Evolutionary conservation across 2,113 vertebrate genomes (phyloP), one percentile per base, ranked within the genome.

Genomic region (Nestor notabilis): DNA sequence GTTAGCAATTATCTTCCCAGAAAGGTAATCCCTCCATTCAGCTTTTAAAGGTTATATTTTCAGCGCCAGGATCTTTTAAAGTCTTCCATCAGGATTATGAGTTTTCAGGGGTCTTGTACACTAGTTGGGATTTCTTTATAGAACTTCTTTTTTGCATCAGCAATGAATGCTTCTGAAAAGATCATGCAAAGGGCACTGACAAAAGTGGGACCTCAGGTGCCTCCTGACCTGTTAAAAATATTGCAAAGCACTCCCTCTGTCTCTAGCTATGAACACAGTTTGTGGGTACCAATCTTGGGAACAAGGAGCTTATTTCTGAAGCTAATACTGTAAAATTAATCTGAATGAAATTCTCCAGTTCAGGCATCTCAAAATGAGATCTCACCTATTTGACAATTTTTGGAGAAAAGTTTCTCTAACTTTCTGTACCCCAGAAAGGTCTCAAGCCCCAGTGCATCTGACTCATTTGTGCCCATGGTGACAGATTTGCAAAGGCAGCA

Each of bases 391-490:
- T 46, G 23, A 20, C 16, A 49, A 7, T 41, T 8, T 69, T 66
- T 81, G 11, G 20, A 41, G 24, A 61, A 61, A 18, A 69, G 8
- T 47, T 76, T 69, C 28, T 68, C 37, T 53, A 9, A n/a, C 9
- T 64, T 91, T 89, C 37, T 71, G 14, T 31, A 27, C 37, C 10
- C 16, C 17, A 44, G 41, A n/a, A 56, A 56, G 4, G 13, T 74
- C 39, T 77, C 25, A 87, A 28, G 29, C 21, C 37, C 5, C 23
- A 1, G 2, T 37, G 16, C 13, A 37, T 24, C 19, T 81, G 29
- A 37, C 2, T 11, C 5, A 6, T 77, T 39, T 5, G 0, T 49
- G 53, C 4, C 7, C 27, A 23, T 29, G 10, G 17, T 55, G 60
- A 47, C 75, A 65, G 7, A 12, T 61, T 65, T 52, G 35, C 24